Base-by-base conservation (phyloP, 2,113 vertebrate genomes). In the Ceratotherium simum region DNA sequence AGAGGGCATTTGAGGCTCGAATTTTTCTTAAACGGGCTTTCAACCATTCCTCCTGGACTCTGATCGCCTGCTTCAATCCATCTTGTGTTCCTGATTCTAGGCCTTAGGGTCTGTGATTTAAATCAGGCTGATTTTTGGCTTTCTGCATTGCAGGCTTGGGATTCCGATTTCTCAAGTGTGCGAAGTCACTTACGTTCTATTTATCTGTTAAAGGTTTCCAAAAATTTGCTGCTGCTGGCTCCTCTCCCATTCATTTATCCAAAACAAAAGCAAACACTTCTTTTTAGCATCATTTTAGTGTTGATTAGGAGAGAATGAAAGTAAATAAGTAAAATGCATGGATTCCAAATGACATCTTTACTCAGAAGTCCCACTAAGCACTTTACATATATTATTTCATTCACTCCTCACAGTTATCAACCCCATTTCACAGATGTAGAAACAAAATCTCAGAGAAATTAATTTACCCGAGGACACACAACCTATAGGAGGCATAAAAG, bases 371-470 rank as follows among this genome's bases (percentile, higher is more conserved):
- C 23, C 65, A 91, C 25, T 13, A 75, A 69, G 31, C 21, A 56
- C 21, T 81, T 96, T n/a, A 56, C 3, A 4, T 48, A 33, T 4
- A 70, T 33, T 48, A 36, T 36, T 76, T 85, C 36, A 46, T 69
- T 90, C 29, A 76, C 6, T 84, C 39, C 33, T 80, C 46, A 60
- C 31, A 62, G 3, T 33, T 29, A 33, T 70, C 31, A 75, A 42
- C 13, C 33, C 11, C 81, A 97, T 84, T 96, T 93, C 82, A 87
- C 16, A 80, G 33, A 82, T 42, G 16, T 48, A 20, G 16, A 83
- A 90, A 79, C 29, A 64, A 95, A 95, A 96, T 16, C 72, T 89
- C 65, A 70, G 58, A 91, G 31, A 82, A 13, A 60, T 42, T 70
- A 31, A 60, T 78, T 92, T 69, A 58, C 14, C 31, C 27, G 82